A percentile compares a stretch with the other conserved stretches of the same genome.
phyloP scores from a whole-genome alignment of 2,113 vertebrate species.

The Hypocryptadius cinnamomeus region DNA sequence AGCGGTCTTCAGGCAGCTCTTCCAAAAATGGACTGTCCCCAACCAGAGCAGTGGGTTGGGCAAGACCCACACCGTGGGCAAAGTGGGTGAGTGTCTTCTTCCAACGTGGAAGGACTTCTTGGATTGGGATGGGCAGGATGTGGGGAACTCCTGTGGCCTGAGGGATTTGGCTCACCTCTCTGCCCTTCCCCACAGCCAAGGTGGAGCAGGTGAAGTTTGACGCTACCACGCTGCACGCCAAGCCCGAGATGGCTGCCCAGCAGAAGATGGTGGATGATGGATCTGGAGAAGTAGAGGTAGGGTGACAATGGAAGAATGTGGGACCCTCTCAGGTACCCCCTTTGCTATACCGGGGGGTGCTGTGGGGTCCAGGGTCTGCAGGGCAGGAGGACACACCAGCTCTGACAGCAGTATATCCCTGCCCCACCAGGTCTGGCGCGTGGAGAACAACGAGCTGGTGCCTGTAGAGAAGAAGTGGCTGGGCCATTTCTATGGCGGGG shows the following conservation, averaged over 20 bases:
- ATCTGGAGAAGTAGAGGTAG: constrained; percentile 69
- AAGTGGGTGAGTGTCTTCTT: constrained; percentile 72
- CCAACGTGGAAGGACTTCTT: rapidly evolving
- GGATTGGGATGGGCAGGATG: not conserved
- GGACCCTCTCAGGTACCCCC: not conserved
- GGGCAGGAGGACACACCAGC: not conserved
- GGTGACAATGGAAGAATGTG: not conserved
- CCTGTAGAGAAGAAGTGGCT: constrained; percentile 78
- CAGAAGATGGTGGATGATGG: constrained; percentile 88
- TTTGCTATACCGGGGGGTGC: not conserved
- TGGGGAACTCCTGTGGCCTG: too few relatives aligned
- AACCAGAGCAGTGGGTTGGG: constrained; percentile 69
- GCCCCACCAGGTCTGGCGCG: constrained; percentile 76
- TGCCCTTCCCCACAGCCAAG: constrained; percentile 65
- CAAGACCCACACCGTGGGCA: constrained; percentile 70
- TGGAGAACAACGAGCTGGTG: constrained; percentile 74
- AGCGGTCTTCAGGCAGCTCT: constrained; percentile 79
- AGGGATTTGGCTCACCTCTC: not conserved
- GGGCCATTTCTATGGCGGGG: constrained; percentile 84
- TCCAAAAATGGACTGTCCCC: constrained; percentile 81
- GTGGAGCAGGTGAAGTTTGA: constrained; percentile 87
- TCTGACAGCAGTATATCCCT: not conserved
- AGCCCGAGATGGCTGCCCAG: constrained; percentile 79
- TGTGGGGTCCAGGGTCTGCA: too few relatives aligned
- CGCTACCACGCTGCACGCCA: constrained; percentile 71